Conservation (phyloP, 2,888 invertebrate genomes). For the Xanthorhoe designata region DNA sequence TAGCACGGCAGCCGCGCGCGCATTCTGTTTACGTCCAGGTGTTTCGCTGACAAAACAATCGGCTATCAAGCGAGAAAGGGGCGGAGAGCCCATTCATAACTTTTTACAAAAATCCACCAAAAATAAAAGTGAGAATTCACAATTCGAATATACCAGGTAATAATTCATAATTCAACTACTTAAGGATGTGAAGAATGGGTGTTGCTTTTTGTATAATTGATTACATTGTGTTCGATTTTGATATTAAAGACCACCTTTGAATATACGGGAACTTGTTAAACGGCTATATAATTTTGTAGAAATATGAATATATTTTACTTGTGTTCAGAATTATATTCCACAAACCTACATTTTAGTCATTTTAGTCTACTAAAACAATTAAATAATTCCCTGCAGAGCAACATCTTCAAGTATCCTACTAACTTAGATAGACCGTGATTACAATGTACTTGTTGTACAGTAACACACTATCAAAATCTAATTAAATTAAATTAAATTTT, state of each 20-base stretch:
- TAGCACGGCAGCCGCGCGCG: constrained; percentile 69
- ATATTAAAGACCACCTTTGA: constrained; percentile 47
- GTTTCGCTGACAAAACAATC: constrained; percentile 84
- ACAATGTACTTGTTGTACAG: constrained; percentile 3
- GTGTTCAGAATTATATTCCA: not conserved
- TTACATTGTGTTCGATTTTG: constrained; percentile 61
- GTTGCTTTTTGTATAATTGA: constrained; percentile 69
- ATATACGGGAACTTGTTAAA: not conserved
- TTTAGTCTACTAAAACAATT: not conserved
- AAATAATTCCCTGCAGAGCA: constrained; percentile 32
- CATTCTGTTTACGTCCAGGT: constrained; percentile 80
- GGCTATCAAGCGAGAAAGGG: constrained; percentile 74
- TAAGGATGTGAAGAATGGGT: constrained; percentile 76
- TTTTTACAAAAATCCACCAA: constrained; percentile 73
- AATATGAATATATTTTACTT: not conserved
- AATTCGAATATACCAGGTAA: constrained; percentile 61
- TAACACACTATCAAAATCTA: not conserved
- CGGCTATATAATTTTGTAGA: not conserved
- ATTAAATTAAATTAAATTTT: not conserved
- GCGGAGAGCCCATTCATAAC: constrained; percentile 78
- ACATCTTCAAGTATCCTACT: constrained; percentile 36
- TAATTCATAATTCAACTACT: constrained; percentile 83
- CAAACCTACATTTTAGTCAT: not conserved
- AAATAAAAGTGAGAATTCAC: constrained; percentile 69
- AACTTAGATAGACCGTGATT: constrained; percentile 9